Evolutionary conservation across 2,888 invertebrate genomes (phyloP).

Genomic region (Flabesymbios commensalis): DNA sequence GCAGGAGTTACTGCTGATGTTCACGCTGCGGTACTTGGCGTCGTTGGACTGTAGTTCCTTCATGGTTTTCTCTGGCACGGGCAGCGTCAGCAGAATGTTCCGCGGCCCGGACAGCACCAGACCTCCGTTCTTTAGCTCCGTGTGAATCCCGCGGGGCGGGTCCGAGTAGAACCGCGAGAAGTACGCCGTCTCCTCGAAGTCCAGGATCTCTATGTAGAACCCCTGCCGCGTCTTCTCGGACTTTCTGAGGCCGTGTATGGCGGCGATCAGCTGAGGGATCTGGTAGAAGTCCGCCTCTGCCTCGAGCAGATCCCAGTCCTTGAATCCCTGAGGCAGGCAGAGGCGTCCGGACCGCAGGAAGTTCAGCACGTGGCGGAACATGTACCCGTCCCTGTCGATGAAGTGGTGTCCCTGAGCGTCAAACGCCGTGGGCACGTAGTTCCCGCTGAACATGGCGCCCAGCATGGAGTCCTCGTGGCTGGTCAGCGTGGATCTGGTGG

Average conservation of each 20-base stretch:
- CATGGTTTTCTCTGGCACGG: conserved; percentile 37
- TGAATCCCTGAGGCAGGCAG: conserved; percentile 41
- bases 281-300: conserved; percentile 46
- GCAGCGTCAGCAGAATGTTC: conserved; percentile 33
- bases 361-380: conserved; percentile 44
- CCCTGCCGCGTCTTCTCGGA: conserved; percentile 16
- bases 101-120: conserved; percentile 40
- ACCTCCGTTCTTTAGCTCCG: conserved; percentile 41
- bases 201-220: conserved; percentile 40
- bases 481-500: conserved; percentile 39
- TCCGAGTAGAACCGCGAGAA: conserved; percentile 42
- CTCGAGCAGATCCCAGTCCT: conserved; percentile 43
- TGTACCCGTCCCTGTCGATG: conserved; percentile 44
- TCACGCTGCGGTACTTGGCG: conserved; percentile 30
- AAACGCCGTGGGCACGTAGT: conserved; percentile 33
- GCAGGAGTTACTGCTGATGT: conserved; percentile 32
- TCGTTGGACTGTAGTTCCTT: conserved; percentile 34
- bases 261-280: conserved; percentile 25
- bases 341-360: conserved; percentile 41
- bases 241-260: conserved; percentile 9
- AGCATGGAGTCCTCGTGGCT: conserved; percentile 44
- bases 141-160: conserved; percentile 38
- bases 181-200: conserved; percentile 43
- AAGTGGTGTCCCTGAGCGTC: conserved; percentile 40
- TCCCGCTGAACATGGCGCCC: conserved; percentile 41